Evolutionary conservation across 2,888 invertebrate species (phyloP).

Genomic region (Chaetoderma sp.): DNA sequence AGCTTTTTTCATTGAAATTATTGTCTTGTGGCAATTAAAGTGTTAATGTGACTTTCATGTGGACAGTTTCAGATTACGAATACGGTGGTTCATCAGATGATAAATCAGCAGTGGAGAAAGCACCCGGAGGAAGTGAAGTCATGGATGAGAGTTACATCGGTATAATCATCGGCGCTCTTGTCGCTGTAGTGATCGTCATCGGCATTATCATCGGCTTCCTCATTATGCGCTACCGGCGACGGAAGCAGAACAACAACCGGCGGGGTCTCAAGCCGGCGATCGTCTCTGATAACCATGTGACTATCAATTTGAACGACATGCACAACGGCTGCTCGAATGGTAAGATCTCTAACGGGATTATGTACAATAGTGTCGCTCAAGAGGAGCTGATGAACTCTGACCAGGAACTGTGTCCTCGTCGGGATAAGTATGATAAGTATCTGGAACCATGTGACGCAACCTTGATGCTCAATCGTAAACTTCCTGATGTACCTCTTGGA

Average conservation of each 20-base stretch:
- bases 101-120: too few species aligned
- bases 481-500: conserved; percentile 63
- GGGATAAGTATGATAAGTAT: conserved; percentile 50
- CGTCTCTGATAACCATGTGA: conserved; percentile 69
- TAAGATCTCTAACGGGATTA: conserved; percentile 67
- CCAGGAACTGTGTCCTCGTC: conserved; percentile 42
- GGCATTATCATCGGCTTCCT: conserved; percentile 80
- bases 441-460: conserved; percentile 57
- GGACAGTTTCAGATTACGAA: too few species aligned
- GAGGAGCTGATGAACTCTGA: conserved; percentile 67
- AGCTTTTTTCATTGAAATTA: too few species aligned
- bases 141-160: conserved; percentile 57
- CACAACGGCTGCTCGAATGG: conserved; percentile 50
- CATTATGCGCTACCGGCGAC: conserved; percentile 72
- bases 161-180: conserved; percentile 67
- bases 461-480: conserved; percentile 62
- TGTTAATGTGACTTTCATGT: too few species aligned
- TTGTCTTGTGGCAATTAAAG: too few species aligned
- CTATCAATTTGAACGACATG: conserved; percentile 77
- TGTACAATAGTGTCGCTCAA: conserved; percentile 69
- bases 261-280: conserved; percentile 55
- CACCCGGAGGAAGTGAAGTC: too few species aligned
- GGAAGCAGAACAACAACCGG: conserved; percentile 58
- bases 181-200: conserved; percentile 77
- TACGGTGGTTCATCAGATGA: too few species aligned